These are phyloP conservation scores for Berghia stephanieae DNA, from an alignment of 1,140 invertebrate species.

Conservation along the genomic window DNA sequence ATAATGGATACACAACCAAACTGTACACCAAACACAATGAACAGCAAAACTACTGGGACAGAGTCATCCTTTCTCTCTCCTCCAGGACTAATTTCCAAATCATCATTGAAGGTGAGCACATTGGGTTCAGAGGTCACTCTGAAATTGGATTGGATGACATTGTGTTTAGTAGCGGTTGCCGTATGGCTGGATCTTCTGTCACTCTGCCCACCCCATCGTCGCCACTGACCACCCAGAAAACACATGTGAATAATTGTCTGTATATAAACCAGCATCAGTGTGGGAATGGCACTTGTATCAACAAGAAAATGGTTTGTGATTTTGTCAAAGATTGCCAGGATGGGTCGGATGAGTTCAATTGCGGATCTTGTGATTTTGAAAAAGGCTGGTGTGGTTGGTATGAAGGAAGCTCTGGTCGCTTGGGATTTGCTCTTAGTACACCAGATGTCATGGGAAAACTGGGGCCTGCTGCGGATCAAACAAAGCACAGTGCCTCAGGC, in stretches of 20 bases:
- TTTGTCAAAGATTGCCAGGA: constrained; percentile 52
- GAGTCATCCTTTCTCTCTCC: background rate
- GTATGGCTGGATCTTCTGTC: too few species aligned
- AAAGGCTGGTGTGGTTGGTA: constrained; percentile 55
- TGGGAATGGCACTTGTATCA: constrained; percentile 46
- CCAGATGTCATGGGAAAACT: constrained; percentile 34
- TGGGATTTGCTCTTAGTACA: constrained; percentile 48
- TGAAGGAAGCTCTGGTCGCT: constrained; percentile 56
- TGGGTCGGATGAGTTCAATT: constrained; percentile 55
- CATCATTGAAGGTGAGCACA: background rate
- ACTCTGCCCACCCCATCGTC: background rate
- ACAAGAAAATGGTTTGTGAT: constrained; percentile 46
- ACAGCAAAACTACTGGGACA: background rate
- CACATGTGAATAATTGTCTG: background rate
- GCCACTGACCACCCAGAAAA: background rate
- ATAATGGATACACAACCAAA: background rate
- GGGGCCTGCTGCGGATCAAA: constrained; percentile 46
- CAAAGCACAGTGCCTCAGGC: constrained; percentile 40
- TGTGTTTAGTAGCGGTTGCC: background rate
- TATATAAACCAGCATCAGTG: constrained; percentile 45
- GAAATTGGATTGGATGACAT: background rate
- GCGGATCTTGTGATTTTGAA: constrained; percentile 64
- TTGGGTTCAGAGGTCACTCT: background rate
- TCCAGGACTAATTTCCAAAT: background rate
- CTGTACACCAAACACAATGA: background rate